Evolutionary conservation across 1,140 invertebrate species (phyloP), one percentile per base, ranked within the genome.

Genomic region (Reticulitermes speratus): DNA sequence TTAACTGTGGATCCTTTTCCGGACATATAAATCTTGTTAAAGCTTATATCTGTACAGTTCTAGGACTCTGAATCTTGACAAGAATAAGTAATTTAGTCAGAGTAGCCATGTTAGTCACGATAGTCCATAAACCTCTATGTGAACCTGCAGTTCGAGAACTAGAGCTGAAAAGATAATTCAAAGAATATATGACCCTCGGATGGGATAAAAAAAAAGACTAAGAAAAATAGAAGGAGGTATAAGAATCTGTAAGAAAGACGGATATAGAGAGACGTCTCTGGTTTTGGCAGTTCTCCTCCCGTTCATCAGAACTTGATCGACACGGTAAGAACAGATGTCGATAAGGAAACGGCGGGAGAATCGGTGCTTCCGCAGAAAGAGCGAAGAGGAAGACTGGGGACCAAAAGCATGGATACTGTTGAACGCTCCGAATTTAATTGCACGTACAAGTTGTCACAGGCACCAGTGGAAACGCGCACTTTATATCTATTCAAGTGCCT

Each of bases 71-170:
- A 59, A 3, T 6, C 55, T 59, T 59, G 59, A 65, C 59, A 11
- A 8, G 21, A 14, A 59, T 59, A 65, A 65, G 59, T n/a, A 65
- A 19, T 65, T 21, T 19, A 65, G 3, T 65, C 59, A 3, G 59
- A 21, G 82, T 19, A 83, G 45, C 45, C 45, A 44, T 44, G 11
- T 23, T 25, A 32, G 19, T 83, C 82, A 44, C 82, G 45, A 48
- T 83, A 83, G 82, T 44, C 82, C 82, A 83, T n/a, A 83, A 83
- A 83, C 23, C 45, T 83, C 38, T 83, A 83, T 83, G 82, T 32
- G 82, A 25, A 25, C 19, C 45, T 83, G 30, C 82, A 83, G 82
- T 7, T 30, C 6, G 12, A 21, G n/a, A 83, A 83, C 25, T 83
- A 23, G 82, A 83, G 81, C 19, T 82, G 81, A 44, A 16, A 82